A percentile compares a stretch with the other conserved stretches of the same genome.
These are phyloP conservation scores for Drosophila nr. perissopoda DNA, from an alignment of 2,888 invertebrate genomes.

Conservation along the genomic window DNA sequence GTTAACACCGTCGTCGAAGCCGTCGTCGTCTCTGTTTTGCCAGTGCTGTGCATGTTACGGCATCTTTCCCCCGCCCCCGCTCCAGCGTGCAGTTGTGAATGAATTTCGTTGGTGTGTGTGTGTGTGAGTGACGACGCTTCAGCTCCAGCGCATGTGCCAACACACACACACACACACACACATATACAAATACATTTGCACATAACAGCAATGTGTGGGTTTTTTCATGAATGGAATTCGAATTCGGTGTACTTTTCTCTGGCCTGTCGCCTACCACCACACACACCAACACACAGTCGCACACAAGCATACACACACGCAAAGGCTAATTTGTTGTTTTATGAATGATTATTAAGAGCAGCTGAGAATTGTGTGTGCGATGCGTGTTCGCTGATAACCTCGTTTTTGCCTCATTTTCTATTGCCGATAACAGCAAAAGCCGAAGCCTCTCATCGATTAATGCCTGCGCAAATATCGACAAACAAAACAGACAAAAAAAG, in stretches of 20 bases:
- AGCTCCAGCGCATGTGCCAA: conserved; percentile 69
- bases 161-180: conserved; percentile 51
- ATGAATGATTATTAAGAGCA: conserved; percentile 75
- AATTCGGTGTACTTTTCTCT: conserved; percentile 80
- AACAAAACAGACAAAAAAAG: conserved; percentile 46
- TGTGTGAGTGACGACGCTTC: conserved; percentile 58
- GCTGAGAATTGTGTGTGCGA: conserved; percentile 44
- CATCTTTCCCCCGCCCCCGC: conserved; percentile 61
- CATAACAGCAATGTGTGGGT: conserved; percentile 73
- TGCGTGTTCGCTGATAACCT: conserved; percentile 57
- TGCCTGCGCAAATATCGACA: conserved; percentile 55
- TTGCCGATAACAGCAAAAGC: conserved; percentile 49
- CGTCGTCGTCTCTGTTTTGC: conserved; percentile 30
- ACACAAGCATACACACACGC: conserved; percentile 35
- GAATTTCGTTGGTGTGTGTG: conserved; percentile 62
- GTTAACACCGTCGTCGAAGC: conserved; percentile 32
- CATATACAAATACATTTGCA: conserved; percentile 13
- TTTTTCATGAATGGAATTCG: conserved; percentile 81
- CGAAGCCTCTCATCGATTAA: conserved; percentile 58
- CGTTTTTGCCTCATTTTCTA: conserved; percentile 37
- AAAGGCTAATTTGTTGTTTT: conserved; percentile 62
- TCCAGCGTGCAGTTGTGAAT: conserved; percentile 75
- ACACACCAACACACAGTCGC: conserved; percentile 8
- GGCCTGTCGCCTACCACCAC: conserved; percentile 57
- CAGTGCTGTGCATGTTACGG: conserved; percentile 70